These are phyloP conservation scores for Drosophila incognita DNA, from an alignment of 2,888 invertebrate genomes.

Conservation along the genomic window DNA sequence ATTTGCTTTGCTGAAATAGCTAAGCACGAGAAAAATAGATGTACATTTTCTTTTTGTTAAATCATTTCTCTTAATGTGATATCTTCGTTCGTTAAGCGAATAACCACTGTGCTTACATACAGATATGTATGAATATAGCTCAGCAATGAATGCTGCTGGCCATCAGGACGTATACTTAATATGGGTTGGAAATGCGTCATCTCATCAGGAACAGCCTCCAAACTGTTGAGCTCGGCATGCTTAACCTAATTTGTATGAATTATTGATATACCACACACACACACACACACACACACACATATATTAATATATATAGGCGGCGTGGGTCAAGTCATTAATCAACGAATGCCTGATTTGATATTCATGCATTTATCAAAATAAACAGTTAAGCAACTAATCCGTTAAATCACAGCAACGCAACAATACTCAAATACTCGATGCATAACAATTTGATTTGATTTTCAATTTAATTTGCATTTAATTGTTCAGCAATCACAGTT, in stretches of 20 bases:
- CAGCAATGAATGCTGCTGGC: constrained; percentile 1
- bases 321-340: constrained; percentile 11
- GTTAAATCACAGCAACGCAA: constrained; percentile 15
- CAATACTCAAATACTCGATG: not conserved
- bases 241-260: constrained; percentile 27
- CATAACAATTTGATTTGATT: not conserved
- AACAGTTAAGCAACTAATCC: constrained; percentile 26
- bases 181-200: constrained; percentile 49
- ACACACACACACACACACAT: not conserved
- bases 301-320: not conserved
- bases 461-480: not conserved
- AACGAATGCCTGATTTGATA: constrained; percentile 29
- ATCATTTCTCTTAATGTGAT: not conserved
- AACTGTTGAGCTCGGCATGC: constrained; percentile 24
- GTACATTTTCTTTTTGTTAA: not conserved
- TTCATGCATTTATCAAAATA: constrained; percentile 15
- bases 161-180: constrained; percentile 52
- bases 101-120: not conserved
- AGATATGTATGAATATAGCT: not conserved
- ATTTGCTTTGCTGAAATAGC: not conserved
- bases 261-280: constrained; percentile 8
- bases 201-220: constrained; percentile 5
- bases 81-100: not conserved
- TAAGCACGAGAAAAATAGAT: not conserved
- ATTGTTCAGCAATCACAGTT: not conserved